Conservation (phyloP, 2,888 invertebrate species). For the Ichneumoninae sp. region DNA sequence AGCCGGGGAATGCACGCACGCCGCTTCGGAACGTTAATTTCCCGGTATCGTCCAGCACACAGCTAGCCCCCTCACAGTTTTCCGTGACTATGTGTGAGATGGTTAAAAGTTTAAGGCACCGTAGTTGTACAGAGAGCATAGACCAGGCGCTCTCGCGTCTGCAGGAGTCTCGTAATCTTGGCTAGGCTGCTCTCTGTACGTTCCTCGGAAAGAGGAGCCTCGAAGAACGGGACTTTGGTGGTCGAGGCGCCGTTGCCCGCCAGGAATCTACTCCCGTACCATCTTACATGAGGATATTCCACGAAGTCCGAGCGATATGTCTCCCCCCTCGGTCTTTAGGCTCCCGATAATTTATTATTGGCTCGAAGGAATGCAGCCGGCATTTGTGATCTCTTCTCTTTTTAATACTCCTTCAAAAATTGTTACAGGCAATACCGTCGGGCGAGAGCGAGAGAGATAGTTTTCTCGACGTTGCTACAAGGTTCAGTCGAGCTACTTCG, state of each 20-base stretch:
- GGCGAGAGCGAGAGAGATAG: constrained; percentile 4
- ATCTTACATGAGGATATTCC: constrained; percentile 21
- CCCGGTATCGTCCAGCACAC: constrained; percentile 52
- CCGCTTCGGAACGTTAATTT: constrained; percentile 61
- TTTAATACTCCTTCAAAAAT: not conserved
- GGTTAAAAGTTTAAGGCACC: constrained; percentile 46
- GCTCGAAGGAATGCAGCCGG: constrained; percentile 30
- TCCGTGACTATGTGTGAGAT: constrained; percentile 36
- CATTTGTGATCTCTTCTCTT: constrained; percentile 1
- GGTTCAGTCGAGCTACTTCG: not conserved
- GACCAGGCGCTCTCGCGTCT: constrained; percentile 7
- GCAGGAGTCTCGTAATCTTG: constrained; percentile 22
- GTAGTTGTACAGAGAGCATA: constrained; percentile 16
- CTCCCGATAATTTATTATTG: constrained; percentile 52
- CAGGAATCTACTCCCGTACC: constrained; percentile 41
- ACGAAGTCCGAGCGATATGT: constrained; percentile 31
- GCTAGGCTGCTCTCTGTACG: constrained; percentile 13
- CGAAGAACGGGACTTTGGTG: constrained; percentile 62
- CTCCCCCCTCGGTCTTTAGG: constrained; percentile 10
- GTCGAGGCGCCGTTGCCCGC: constrained; percentile 58
- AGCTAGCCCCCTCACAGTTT: constrained; percentile 29
- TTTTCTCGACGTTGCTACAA: not conserved
- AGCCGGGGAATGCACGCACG: constrained; percentile 29
- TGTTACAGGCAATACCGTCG: not conserved
- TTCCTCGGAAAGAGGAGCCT: constrained; percentile 13